Conservation (phyloP, 2,888 invertebrate species). For the Ligdia adustata region DNA sequence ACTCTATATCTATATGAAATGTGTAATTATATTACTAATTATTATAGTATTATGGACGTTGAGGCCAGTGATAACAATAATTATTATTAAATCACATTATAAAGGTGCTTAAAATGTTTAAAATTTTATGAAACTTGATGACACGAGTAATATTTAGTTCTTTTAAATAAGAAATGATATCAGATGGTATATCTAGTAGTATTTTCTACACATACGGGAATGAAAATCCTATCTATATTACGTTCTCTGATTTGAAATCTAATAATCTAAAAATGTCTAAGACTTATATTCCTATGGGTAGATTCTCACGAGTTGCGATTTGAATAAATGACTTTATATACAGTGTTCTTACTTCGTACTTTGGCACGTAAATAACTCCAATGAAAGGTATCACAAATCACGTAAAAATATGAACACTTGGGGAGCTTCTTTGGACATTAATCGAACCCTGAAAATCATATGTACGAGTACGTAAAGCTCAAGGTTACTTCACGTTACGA, state of each 20-base stretch:
- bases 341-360: slow-evolving; percentile 30
- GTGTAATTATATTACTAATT: slow-evolving; percentile 20
- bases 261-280: slow-evolving; percentile 8
- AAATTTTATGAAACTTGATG: no score
- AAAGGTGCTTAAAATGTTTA: slow-evolving; percentile 12
- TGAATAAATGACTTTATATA: slow-evolving; percentile 33
- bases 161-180: no score
- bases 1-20: slow-evolving; percentile 37
- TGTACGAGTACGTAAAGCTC: slow-evolving; percentile 17
- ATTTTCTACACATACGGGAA: neutral
- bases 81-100: slow-evolving; percentile 16
- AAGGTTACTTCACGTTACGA: slow-evolving; percentile 12
- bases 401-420: slow-evolving; percentile 43
- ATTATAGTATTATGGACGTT: slow-evolving; percentile 17
- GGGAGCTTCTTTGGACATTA: slow-evolving; percentile 29
- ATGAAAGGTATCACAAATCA: slow-evolving; percentile 47
- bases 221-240: slow-evolving; percentile 5
- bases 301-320: neutral
- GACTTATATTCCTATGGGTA: neutral
- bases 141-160: no score
- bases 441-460: slow-evolving; percentile 17
- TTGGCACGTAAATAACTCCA: slow-evolving; percentile 50
- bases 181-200: neutral
- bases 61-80: slow-evolving; percentile 5
- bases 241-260: slow-evolving; percentile 15